Conservation (phyloP, 2,888 invertebrate species). For the Myathropa florea region DNA sequence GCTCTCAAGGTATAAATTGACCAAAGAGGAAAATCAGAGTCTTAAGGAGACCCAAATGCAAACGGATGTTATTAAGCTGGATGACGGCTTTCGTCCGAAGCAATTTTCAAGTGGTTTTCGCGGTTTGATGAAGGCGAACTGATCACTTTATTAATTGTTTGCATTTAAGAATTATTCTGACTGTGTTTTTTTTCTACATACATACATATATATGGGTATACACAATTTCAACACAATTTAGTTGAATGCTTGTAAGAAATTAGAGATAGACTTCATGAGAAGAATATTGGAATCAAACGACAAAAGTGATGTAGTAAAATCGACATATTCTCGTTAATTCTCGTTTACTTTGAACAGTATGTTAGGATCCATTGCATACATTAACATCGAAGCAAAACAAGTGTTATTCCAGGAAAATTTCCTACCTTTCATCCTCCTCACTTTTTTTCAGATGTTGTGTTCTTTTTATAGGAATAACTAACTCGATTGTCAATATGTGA, state of each 20-base stretch:
- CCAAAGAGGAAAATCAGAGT: slow-evolving; percentile 40
- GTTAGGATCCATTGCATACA: background rate
- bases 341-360: background rate
- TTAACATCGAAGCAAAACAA: background rate
- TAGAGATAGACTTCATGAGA: slow-evolving; percentile 28
- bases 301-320: background rate
- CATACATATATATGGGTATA: slow-evolving; percentile 2
- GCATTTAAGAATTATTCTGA: slow-evolving; percentile 20
- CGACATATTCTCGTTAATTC: background rate
- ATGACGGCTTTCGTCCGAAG: slow-evolving; percentile 52
- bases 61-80: slow-evolving; percentile 36
- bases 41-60: slow-evolving; percentile 39
- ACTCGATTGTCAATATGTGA: background rate
- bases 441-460: background rate
- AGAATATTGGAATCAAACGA: slow-evolving; percentile 12
- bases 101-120: slow-evolving; percentile 42
- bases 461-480: background rate
- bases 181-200: slow-evolving; percentile 40
- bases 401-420: background rate
- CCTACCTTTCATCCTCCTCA: background rate
- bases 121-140: slow-evolving; percentile 46
- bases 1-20: slow-evolving; percentile 75
- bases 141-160: background rate
- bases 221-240: slow-evolving; percentile 27
- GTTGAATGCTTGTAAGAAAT: slow-evolving; percentile 24